phyloP scores from a whole-genome alignment of 2,113 vertebrate genomes.

The Malurus cyaneus region DNA sequence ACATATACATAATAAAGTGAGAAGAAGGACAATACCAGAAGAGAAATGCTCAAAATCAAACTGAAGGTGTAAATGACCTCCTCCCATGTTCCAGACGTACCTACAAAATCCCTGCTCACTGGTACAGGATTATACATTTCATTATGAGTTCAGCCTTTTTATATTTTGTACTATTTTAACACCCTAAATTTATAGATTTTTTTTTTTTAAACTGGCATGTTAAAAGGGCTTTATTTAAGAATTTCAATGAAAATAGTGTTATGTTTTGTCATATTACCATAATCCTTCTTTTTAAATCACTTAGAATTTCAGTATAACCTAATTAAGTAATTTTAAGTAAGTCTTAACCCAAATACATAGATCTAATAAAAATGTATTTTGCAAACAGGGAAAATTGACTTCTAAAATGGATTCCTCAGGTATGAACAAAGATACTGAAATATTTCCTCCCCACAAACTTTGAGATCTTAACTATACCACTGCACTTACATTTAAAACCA shows the following conservation, averaged over 20 bases:
- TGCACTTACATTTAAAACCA: constrained; percentile 9
- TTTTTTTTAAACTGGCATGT: constrained; percentile 51
- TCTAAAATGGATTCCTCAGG: constrained; percentile 65
- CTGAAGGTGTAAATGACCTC: constrained; percentile 44
- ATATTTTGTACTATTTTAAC: constrained; percentile 51
- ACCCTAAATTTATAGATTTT: constrained; percentile 45
- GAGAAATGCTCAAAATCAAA: constrained; percentile 32
- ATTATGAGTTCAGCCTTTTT: constrained; percentile 11
- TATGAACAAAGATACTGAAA: constrained; percentile 48
- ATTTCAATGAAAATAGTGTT: constrained; percentile 65
- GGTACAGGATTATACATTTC: constrained; percentile 21
- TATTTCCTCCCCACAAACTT: constrained; percentile 40
- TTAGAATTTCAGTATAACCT: constrained; percentile 65
- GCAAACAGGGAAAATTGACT: constrained; percentile 54
- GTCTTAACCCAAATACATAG: constrained; percentile 61
- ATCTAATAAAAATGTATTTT: constrained; percentile 63
- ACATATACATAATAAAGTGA: background rate
- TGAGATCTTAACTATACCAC: constrained; percentile 39
- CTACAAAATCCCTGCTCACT: constrained; percentile 47
- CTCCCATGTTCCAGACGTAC: constrained; percentile 28
- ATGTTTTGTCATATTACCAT: constrained; percentile 62
- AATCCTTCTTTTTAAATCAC: constrained; percentile 66
- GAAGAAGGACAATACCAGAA: background rate
- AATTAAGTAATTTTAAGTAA: constrained; percentile 70
- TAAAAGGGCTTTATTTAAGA: constrained; percentile 58